Base-by-base conservation (phyloP, 2,797 vertebrate species). In the Artibeus jamaicensis region DNA sequence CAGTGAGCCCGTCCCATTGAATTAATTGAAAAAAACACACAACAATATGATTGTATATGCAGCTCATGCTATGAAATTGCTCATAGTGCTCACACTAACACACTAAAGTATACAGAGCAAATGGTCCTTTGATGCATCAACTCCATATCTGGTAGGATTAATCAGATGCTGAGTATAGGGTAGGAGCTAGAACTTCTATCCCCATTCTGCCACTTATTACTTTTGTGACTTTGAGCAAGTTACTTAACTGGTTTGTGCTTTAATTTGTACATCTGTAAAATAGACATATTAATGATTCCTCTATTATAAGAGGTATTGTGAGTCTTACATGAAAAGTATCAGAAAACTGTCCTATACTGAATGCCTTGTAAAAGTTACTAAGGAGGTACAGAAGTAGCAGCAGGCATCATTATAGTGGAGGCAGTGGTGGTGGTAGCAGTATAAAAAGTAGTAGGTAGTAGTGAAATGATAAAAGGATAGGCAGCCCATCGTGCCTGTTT, bases 321-420 rank as follows among this genome's bases (percentile, higher is more conserved):
- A 37, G 6, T 67, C 42, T 48, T 46, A 42, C 82, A 22, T 14
- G 14, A 50, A 93, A 76, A 42, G 53, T 12, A 73, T 94, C 32
- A 15, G 15, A 59, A 74, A 7, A 34, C 3, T 9, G 9, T 42
- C 68, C 5, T 5, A 26, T 21, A 14, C 19, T 32, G 3, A 71
- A 11, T 34, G 39, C 37, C 57, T 29, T 78, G 19, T 34, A 89
- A 42, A 91, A 37, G 59, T 67, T n/a, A 34, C 4, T 32, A 1
- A 44, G 29, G 4, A n/a, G 32, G 26, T 26, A 3, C 8, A 50
- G 57, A 87, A 65, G 24, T 46, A 59, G 70, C 3, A 21, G 9
- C 0, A 9, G 16, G 2, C 9, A 6, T 19, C 0, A 0, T 11
- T 6, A 0, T 0, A 4, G 42, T 9, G 8, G 19, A 8, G 12